Percentiles rank a stretch among this genome's conserved stretches.
Evolutionary conservation across 2,113 vertebrate genomes (phyloP).

Genomic region (Columba livia): DNA sequence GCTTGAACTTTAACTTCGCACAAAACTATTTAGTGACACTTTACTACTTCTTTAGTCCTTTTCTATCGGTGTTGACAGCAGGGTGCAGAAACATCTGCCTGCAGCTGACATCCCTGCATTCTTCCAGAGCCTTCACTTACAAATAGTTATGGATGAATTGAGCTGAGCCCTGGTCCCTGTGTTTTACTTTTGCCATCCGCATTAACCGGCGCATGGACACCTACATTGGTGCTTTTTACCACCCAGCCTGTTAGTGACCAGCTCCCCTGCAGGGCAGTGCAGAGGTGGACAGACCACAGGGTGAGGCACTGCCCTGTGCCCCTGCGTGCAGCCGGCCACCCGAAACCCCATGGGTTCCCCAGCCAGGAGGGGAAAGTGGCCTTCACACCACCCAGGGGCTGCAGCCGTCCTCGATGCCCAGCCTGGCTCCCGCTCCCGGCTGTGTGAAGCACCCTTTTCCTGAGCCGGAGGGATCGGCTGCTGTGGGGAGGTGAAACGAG

Average conservation of each 20-base stretch:
- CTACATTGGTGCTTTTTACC: rapidly evolving
- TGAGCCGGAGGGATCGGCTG: too few species aligned
- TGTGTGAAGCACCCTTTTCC: not conserved
- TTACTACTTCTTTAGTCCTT: not conserved
- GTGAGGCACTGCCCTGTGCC: not conserved
- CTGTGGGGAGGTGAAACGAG: rapidly evolving
- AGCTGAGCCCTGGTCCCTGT: not conserved
- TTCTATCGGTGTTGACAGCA: rapidly evolving
- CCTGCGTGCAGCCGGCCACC: rapidly evolving
- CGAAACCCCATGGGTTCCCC: rapidly evolving
- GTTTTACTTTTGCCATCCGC: rapidly evolving
- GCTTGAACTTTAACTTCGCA: not conserved
- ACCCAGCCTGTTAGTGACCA: rapidly evolving
- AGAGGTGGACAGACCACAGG: rapidly evolving
- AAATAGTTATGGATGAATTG: rapidly evolving
- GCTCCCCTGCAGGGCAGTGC: rapidly evolving
- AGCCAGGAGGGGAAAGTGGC: not conserved
- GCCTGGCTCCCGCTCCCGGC: not conserved
- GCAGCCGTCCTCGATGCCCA: not conserved
- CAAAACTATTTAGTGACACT: not conserved
- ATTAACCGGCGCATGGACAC: not conserved
- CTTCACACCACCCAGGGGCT: not conserved
- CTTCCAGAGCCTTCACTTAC: not conserved
- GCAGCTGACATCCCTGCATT: not conserved
- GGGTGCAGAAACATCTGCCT: not conserved